Evolutionary conservation across 2,888 invertebrate species (phyloP).

Genomic region (Paralinhomoeus sp.): DNA sequence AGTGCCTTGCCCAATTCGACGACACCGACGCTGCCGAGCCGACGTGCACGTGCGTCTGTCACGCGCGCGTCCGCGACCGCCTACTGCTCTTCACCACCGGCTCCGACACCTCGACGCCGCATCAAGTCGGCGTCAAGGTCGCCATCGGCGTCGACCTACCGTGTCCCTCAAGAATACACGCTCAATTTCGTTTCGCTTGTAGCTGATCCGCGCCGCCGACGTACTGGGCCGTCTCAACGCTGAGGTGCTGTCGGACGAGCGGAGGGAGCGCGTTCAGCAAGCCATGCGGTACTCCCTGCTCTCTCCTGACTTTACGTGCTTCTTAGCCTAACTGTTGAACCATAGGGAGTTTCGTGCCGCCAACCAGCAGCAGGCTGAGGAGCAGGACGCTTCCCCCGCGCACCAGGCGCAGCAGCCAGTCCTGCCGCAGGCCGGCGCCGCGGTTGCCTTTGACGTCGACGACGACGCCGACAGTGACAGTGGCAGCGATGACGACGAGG

Average conservation of each 20-base stretch:
- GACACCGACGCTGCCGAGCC: too few species aligned
- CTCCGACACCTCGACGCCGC: slow-evolving; percentile 56
- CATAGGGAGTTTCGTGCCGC: too few species aligned
- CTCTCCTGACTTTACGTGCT: not conserved
- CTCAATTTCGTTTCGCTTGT: too few species aligned
- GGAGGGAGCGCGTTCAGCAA: not conserved
- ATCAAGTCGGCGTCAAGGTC: slow-evolving; percentile 44
- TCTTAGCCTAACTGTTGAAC: not conserved
- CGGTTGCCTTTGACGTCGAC: too few species aligned
- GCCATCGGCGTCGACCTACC: not conserved
- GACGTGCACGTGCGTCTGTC: slow-evolving; percentile 5
- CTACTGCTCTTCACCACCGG: slow-evolving; percentile 61
- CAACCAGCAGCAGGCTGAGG: not conserved
- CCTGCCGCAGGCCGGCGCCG: too few species aligned
- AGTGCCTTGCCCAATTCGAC: too few species aligned
- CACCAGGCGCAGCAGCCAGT: too few species aligned
- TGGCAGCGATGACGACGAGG: not conserved
- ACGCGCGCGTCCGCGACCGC: slow-evolving; percentile 31
- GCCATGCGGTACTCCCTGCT: not conserved
- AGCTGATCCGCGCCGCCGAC: not conserved
- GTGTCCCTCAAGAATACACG: too few species aligned
- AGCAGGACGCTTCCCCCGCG: not conserved
- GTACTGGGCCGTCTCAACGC: slow-evolving; percentile 2
- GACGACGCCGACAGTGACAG: too few species aligned
- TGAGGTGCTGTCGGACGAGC: slow-evolving; percentile 4